phyloP scores from a whole-genome alignment of 2,113 vertebrate genomes.

The Brachyistius frenatus region DNA sequence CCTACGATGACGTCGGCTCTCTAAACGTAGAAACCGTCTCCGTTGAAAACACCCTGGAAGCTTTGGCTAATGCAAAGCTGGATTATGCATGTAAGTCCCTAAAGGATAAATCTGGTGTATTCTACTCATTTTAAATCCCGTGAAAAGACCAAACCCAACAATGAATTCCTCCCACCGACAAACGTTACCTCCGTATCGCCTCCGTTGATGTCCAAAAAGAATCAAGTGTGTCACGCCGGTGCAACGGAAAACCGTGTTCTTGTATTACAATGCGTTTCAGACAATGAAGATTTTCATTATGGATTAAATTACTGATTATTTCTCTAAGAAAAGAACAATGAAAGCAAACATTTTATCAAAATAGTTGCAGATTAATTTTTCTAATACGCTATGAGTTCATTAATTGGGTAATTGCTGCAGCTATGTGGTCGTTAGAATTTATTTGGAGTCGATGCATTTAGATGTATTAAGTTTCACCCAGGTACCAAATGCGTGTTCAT shows the following conservation, averaged over 20 bases:
- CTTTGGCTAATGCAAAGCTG: slow-evolving; percentile 88
- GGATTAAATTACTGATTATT: too few relatives aligned
- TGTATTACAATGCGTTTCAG: too few relatives aligned
- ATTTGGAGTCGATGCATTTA: background rate
- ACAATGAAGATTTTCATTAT: too few relatives aligned
- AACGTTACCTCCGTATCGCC: background rate
- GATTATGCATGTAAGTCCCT: slow-evolving; percentile 88
- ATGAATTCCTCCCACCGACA: background rate
- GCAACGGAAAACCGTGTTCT: too few relatives aligned
- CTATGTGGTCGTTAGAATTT: background rate
- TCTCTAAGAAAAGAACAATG: too few relatives aligned
- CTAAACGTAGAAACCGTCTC: slow-evolving; percentile 87
- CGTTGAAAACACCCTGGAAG: slow-evolving; percentile 89
- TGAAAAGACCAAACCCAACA: background rate
- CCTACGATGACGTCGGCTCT: slow-evolving; percentile 87
- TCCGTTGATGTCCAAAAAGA: too few relatives aligned
- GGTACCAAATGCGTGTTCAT: too few relatives aligned
- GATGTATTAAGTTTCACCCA: too few relatives aligned
- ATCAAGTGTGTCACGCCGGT: too few relatives aligned
- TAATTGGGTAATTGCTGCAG: background rate
- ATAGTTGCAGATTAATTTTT: background rate
- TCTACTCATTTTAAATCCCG: background rate
- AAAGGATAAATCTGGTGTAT: background rate
- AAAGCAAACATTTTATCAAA: background rate
- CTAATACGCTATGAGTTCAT: background rate